Evolutionary conservation across 2,113 vertebrate genomes (phyloP).

Genomic region (Corydoras maculifer): DNA sequence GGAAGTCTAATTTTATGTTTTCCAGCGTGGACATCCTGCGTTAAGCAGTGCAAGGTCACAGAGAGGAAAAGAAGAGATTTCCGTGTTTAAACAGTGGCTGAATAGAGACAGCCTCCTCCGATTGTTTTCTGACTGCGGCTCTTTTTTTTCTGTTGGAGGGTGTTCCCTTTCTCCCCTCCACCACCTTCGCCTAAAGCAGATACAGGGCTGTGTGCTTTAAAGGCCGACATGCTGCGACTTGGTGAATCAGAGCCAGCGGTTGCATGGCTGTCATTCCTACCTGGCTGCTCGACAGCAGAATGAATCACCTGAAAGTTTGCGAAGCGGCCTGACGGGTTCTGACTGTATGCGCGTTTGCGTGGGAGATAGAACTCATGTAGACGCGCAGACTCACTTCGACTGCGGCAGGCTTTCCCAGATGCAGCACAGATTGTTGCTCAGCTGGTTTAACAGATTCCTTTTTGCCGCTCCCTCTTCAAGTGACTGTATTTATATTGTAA

Average conservation of each 20-base stretch:
- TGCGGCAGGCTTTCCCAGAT: background rate
- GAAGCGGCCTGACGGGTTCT: conserved; percentile 23
- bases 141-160: conserved; percentile 19
- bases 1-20: background rate
- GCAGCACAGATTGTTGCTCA: background rate
- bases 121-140: conserved; percentile 37
- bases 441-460: background rate
- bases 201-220: background rate
- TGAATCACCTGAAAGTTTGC: background rate
- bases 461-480: background rate
- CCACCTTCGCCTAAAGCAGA: background rate
- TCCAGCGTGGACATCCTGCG: conserved; percentile 1
- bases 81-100: conserved; percentile 41
- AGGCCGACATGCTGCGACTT: conserved; percentile 44
- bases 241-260: conserved; percentile 30
- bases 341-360: background rate
- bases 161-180: conserved; percentile 1
- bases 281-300: background rate
- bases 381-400: background rate
- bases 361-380: background rate
- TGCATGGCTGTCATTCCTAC: conserved; percentile 38
- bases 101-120: conserved; percentile 17
- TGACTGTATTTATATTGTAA: background rate
- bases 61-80: conserved; percentile 32
- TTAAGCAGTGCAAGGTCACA: background rate